Base-by-base conservation (phyloP, 2,797 vertebrate species). In the Denticeps clupeoides region DNA sequence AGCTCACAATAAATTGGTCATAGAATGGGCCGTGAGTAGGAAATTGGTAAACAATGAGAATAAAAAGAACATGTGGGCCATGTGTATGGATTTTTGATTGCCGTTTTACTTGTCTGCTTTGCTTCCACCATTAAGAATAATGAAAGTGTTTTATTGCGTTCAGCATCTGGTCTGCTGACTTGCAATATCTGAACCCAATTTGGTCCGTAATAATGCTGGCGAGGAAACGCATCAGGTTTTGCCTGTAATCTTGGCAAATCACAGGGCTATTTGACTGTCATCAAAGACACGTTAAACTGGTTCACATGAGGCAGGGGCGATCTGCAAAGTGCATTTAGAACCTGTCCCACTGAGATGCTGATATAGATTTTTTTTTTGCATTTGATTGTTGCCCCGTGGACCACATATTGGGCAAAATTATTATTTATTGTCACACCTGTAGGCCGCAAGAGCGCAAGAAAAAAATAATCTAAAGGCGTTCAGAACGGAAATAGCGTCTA, bases 111-210 rank as follows among this genome's bases (percentile, higher is more conserved):
- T 73, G 47, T 64, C 58, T 66, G 59, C 47, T 60, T 51, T 57
- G 54, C 50, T 38, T 58, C 49, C 51, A 40, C 58, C 52, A 47
- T 70, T 64, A 73, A 56, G 61, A 65, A 62, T 66, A 64, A 66
- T 32, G 52, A 60, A 67, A 65, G 41, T 45, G 47, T 54, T 69
- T 63, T 58, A 72, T 67, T 55, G 55, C 67, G 65, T 69, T 56
- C 19, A 51, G 73, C 79, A 83, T 78, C 74, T 83, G 80, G 63
- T 65, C 43, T 35, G 59, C 62, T 78, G 72, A 73, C 70, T 59
- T 21, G 56, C 50, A 64, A 71, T 66, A 67, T 68, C 59, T 70
- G 51, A 72, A 64, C 54, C 63, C 53, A 72, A 68, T 79, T 75
- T 72, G 67, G 58, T 59, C 56, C 59, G 64, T 61, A 59, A 68